Conservation (phyloP, 2,113 vertebrate genomes). For the Erpornis zantholeuca region DNA sequence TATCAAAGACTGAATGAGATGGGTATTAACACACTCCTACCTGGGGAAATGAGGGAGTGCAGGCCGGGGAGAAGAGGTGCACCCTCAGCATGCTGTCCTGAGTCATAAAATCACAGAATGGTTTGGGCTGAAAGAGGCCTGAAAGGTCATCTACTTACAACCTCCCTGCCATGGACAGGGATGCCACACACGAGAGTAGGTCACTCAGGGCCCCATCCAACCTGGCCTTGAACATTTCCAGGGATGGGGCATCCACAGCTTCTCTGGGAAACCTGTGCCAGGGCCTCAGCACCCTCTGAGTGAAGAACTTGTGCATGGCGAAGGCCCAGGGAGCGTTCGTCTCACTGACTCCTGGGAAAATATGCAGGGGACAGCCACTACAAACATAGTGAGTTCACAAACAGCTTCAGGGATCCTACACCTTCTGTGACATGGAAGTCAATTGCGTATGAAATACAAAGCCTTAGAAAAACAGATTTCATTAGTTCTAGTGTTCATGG, state of each 20-base stretch:
- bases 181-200: background rate
- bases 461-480: background rate
- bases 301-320: background rate
- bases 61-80: background rate
- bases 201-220: background rate
- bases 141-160: background rate
- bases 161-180: background rate
- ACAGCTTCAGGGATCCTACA: background rate
- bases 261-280: background rate
- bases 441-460: background rate
- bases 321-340: background rate
- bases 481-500: background rate
- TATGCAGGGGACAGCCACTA: background rate
- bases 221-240: background rate
- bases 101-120: background rate
- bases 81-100: background rate
- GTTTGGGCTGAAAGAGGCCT: background rate
- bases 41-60: background rate
- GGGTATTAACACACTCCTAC: background rate
- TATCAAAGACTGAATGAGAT: background rate
- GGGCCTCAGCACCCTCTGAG: background rate
- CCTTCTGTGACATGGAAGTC: background rate
- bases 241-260: background rate
- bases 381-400: rapidly evolving
- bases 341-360: background rate